Evolutionary conservation across 2,113 vertebrate genomes (phyloP).

Genomic region (Antennarius striatus): DNA sequence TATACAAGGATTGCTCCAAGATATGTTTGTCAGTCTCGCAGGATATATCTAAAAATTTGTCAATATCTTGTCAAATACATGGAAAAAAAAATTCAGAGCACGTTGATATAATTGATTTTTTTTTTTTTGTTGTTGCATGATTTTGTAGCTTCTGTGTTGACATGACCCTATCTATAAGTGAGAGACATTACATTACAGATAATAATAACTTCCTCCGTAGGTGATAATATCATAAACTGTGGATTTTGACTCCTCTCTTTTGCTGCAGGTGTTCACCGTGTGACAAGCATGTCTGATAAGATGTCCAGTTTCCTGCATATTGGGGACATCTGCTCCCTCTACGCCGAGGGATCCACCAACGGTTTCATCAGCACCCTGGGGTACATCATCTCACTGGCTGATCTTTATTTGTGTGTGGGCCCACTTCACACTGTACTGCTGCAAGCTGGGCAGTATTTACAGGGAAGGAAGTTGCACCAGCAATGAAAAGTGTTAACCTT

Average conservation of each 20-base stretch:
- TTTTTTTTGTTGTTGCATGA: not conserved
- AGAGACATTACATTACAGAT: too few species aligned
- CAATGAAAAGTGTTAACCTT: not conserved
- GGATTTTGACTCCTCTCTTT: constrained; percentile 23
- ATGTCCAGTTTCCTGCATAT: constrained; percentile 98
- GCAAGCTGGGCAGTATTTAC: constrained; percentile 9
- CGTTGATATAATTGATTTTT: not conserved
- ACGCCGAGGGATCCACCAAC: constrained; percentile 95
- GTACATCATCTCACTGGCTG: constrained; percentile 74
- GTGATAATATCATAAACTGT: not conserved
- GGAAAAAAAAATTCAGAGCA: too few species aligned
- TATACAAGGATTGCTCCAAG: too few species aligned
- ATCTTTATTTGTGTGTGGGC: constrained; percentile 16
- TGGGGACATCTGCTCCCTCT: constrained; percentile 97
- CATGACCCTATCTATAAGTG: not conserved
- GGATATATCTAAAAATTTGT: too few species aligned
- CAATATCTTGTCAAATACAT: too few species aligned
- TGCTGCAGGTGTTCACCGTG: constrained; percentile 65
- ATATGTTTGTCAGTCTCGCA: too few species aligned
- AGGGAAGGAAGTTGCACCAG: constrained; percentile 2
- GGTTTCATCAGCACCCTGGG: constrained; percentile 98
- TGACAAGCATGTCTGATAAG: constrained; percentile 93
- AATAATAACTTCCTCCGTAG: too few species aligned
- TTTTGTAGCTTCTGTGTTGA: not conserved
- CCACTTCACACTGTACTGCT: constrained; percentile 7